phyloP scores from a whole-genome alignment of 2,888 invertebrate species.

The Oscheius myriophilus region DNA sequence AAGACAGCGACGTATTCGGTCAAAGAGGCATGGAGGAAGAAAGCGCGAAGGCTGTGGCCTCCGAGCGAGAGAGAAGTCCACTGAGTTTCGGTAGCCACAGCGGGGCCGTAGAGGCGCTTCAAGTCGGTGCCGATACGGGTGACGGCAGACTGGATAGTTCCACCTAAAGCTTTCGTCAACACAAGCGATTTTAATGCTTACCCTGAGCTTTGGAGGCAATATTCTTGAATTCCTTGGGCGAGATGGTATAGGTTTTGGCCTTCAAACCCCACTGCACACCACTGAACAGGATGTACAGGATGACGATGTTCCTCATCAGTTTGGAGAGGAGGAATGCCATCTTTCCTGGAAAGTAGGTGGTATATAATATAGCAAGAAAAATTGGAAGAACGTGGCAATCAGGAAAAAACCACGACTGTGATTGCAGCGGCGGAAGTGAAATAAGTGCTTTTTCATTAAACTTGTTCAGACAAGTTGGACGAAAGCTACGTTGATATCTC shows the following conservation, averaged over 20 bases:
- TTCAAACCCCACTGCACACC: conserved; percentile 49
- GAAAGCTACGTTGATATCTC: too few species aligned
- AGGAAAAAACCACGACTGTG: not conserved
- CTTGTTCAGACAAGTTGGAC: too few species aligned
- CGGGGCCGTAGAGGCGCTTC: conserved; percentile 34
- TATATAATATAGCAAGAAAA: not conserved
- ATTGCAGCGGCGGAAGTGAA: too few species aligned
- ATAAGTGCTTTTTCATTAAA: too few species aligned
- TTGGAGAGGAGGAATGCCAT: conserved; percentile 64
- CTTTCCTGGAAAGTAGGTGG: conserved; percentile 24
- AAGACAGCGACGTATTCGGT: conserved; percentile 65
- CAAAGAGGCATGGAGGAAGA: conserved; percentile 55
- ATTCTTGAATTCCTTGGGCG: conserved; percentile 64
- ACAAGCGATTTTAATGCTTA: conserved; percentile 5
- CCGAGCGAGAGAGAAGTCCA: conserved; percentile 44
- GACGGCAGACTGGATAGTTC: conserved; percentile 37
- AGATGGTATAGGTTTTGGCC: conserved; percentile 60
- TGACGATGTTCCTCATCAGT: conserved; percentile 49
- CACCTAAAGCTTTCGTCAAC: not conserved
- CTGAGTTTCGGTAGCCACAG: conserved; percentile 27
- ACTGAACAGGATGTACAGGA: conserved; percentile 43
- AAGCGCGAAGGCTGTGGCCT: conserved; percentile 38
- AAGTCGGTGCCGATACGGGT: conserved; percentile 40
- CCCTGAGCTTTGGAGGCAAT: conserved; percentile 55
- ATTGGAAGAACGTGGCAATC: not conserved